A percentile compares a stretch with the other conserved stretches of the same genome.
These are phyloP conservation scores for Notechis scutatus DNA, from an alignment of 2,113 vertebrate species.

Conservation along the genomic window DNA sequence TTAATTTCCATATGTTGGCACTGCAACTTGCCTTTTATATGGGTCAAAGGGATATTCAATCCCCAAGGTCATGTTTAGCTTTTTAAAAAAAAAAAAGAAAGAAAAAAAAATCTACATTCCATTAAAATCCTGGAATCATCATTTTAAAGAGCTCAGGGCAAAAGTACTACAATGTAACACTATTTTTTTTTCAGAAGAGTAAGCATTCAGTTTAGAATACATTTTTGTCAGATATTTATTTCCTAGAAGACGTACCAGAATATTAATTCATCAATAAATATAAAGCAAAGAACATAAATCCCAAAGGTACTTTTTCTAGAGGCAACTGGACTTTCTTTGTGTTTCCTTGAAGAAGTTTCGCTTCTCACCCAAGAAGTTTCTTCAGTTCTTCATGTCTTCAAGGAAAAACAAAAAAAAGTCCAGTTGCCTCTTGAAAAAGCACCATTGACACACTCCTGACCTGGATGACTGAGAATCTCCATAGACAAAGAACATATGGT, in stretches of 20 bases:
- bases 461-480: no score
- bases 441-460: no score
- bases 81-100: neutral
- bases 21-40: conserved; percentile 56
- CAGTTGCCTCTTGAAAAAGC: no score
- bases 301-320: neutral
- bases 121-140: conserved; percentile 33
- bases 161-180: conserved; percentile 5
- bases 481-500: conserved; percentile 40
- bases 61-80: conserved; percentile 17
- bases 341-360: neutral
- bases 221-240: conserved; percentile 59
- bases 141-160: conserved; percentile 20
- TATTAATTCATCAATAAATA: conserved; percentile 69
- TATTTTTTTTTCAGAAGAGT: conserved; percentile 39
- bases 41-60: conserved; percentile 50
- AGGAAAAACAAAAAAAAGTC: no score
- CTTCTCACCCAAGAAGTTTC: neutral
- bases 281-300: conserved; percentile 52
- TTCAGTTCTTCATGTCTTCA: neutral
- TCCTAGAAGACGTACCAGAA: conserved; percentile 62
- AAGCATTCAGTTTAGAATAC: conserved; percentile 36
- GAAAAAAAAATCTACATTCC: neutral
- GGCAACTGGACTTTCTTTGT: neutral
- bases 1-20: conserved; percentile 64